These are phyloP conservation scores for Danionella dracula DNA, from an alignment of 2,797 vertebrate species.

Conservation along the genomic window DNA sequence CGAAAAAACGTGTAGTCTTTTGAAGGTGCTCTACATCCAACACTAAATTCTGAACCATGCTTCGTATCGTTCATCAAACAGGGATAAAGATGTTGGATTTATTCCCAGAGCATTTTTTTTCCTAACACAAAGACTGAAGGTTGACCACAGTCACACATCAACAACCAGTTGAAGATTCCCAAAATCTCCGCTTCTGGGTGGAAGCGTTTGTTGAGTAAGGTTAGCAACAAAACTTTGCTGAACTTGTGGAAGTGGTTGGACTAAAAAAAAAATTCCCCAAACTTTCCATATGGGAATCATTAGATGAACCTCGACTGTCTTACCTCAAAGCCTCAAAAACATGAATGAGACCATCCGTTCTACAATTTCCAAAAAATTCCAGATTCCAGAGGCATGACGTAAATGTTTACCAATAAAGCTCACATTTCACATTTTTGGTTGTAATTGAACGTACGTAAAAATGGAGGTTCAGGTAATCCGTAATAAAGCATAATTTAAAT, in stretches of 20 bases:
- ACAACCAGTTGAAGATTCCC: background rate
- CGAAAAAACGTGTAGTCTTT: constrained; percentile 6
- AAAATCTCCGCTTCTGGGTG: constrained; percentile 10
- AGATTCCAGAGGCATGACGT: background rate
- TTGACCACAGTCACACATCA: constrained; percentile 24
- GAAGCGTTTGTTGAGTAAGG: constrained; percentile 20
- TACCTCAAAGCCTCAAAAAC: constrained; percentile 6
- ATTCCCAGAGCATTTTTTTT: constrained; percentile 12
- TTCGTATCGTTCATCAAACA: constrained; percentile 7
- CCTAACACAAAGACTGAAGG: constrained; percentile 4
- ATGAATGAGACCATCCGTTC: background rate
- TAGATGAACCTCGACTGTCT: constrained; percentile 12
- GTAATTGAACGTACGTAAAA: too few species aligned
- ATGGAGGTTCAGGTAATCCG: too few species aligned
- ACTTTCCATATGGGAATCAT: constrained; percentile 11
- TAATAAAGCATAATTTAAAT: too few species aligned
- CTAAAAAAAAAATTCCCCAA: constrained; percentile 21
- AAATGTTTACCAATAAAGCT: too few species aligned
- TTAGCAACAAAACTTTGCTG: constrained; percentile 18
- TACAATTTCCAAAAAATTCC: background rate
- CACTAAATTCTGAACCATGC: constrained; percentile 30
- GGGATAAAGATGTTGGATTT: constrained; percentile 29
- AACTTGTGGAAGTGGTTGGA: constrained; percentile 16
- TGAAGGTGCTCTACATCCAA: background rate
- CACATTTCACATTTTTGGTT: too few species aligned